phyloP scores from a whole-genome alignment of 2,113 vertebrate species.

The Muscicapa adusta region DNA sequence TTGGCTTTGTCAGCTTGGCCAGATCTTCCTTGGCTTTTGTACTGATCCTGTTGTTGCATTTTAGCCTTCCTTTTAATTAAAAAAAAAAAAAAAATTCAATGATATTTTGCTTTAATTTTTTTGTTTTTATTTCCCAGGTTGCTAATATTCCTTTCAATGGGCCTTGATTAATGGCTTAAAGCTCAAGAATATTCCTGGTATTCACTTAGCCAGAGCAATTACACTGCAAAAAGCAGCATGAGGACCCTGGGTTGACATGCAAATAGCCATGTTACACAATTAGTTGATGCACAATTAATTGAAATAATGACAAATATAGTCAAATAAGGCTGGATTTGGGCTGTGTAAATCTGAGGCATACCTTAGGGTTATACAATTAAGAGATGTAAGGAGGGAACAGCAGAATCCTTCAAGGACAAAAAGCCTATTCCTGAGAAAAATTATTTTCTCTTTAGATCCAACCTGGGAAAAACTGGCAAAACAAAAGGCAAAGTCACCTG shows the following conservation, averaged over 20 bases:
- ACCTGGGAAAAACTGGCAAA: not conserved
- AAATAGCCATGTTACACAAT: constrained; percentile 68
- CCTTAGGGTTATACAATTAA: constrained; percentile 49
- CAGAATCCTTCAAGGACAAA: constrained; percentile 48
- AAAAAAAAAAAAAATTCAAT: constrained; percentile 21
- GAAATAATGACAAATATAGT: constrained; percentile 64
- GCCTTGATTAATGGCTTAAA: constrained; percentile 49
- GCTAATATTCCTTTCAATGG: constrained; percentile 58
- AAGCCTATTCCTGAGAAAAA: constrained; percentile 36
- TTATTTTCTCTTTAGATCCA: not conserved
- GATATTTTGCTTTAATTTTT: not conserved
- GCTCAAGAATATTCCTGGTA: constrained; percentile 62
- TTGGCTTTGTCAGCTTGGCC: not conserved
- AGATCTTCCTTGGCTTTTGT: not conserved
- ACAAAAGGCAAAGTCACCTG: not conserved
- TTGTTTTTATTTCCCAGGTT: not conserved
- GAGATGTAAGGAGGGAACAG: not conserved
- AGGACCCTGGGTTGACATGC: constrained; percentile 52
- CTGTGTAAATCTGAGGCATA: constrained; percentile 51
- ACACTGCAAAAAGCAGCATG: constrained; percentile 61
- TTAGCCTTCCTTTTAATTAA: not conserved
- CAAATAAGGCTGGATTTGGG: constrained; percentile 56
- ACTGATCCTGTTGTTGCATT: not conserved
- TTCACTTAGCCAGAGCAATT: constrained; percentile 69
- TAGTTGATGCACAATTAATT: constrained; percentile 70